Evolutionary conservation across 2,888 invertebrate genomes (phyloP), one percentile per base, ranked within the genome.

Genomic region (Acleris cristana): DNA sequence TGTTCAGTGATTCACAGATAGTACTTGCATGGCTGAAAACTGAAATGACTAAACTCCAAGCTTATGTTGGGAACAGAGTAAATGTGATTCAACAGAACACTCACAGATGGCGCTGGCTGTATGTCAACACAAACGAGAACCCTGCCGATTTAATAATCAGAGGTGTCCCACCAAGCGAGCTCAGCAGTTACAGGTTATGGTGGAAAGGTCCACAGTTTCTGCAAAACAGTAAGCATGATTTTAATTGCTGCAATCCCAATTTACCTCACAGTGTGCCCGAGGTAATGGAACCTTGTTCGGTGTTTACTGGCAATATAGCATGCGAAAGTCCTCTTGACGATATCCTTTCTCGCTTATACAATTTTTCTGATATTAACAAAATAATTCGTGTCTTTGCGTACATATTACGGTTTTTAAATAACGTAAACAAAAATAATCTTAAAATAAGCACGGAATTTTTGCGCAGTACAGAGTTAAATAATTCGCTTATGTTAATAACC

Each of bases 301-400:
- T 26, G 5, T 26, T 26, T 26, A 3, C 26, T 26, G 3, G 26
- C 26, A 26, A 26, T 26, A 26, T 26, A 26, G 26, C 26, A 26
- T 26, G 26, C 3, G 26, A 26, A 26, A 26, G 26, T 26, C 6
- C 3, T 26, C 26, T 26, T 26, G 26, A 26, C 3, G 5, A 26
- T 26, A 26, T 26, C 2, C 6, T 26, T 4, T 5, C 5, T 26
- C 6, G 26, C 26, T 26, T 26, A 26, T 26, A 26, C 26, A 71
- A 59, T 19, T 72, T 60, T 53, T 75, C 73, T 34, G 57, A 69
- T 40, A 52, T 75, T 18, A 51, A 69, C 8, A 73, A 72, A 66
- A 71, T 72, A 59, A 54, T 14, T 21, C 55, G 71, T 1, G 54
- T 72, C 0, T 2, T 71, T 26, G 71, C 70, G 10, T 73, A 72